phyloP scores from a whole-genome alignment of 2,113 vertebrate species.

The Picathartes gymnocephalus region DNA sequence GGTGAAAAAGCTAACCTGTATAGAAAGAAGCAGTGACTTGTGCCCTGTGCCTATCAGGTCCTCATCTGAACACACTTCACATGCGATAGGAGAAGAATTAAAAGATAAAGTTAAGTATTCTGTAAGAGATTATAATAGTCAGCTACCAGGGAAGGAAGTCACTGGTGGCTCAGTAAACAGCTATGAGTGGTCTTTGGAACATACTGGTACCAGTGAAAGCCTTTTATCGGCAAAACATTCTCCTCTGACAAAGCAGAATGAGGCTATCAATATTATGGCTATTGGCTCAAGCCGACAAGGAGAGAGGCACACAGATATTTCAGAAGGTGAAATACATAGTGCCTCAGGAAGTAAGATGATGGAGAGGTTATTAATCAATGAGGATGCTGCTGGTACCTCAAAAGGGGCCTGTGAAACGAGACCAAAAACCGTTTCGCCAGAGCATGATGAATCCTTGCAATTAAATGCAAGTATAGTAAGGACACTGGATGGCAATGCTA shows the following conservation, averaged over 20 bases:
- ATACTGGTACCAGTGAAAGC: neutral
- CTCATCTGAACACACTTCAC: slow-evolving; percentile 49
- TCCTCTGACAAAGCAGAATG: slow-evolving; percentile 14
- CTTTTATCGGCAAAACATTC: neutral
- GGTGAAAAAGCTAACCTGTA: slow-evolving; percentile 39
- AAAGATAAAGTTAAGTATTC: slow-evolving; percentile 23
- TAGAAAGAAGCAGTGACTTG: slow-evolving; percentile 33
- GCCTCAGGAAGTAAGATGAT: neutral
- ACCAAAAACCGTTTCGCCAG: neutral
- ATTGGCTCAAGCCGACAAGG: neutral
- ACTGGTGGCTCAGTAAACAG: slow-evolving; percentile 27
- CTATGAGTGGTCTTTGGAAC: neutral
- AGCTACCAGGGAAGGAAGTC: slow-evolving; percentile 12
- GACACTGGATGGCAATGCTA: slow-evolving; percentile 66
- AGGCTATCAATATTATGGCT: neutral
- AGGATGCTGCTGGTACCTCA: neutral
- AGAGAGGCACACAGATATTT: neutral
- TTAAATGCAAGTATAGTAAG: neutral
- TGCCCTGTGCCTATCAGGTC: slow-evolving; percentile 38
- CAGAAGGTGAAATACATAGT: slow-evolving; percentile 11
- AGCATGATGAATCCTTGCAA: slow-evolving; percentile 14
- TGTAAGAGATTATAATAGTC: slow-evolving; percentile 5
- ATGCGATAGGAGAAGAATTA: slow-evolving; percentile 37
- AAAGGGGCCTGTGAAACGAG: neutral
- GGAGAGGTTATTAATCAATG: slow-evolving; percentile 38